Base-by-base conservation (phyloP, 2,888 invertebrate species). In the Meghimatium bilineatum region DNA sequence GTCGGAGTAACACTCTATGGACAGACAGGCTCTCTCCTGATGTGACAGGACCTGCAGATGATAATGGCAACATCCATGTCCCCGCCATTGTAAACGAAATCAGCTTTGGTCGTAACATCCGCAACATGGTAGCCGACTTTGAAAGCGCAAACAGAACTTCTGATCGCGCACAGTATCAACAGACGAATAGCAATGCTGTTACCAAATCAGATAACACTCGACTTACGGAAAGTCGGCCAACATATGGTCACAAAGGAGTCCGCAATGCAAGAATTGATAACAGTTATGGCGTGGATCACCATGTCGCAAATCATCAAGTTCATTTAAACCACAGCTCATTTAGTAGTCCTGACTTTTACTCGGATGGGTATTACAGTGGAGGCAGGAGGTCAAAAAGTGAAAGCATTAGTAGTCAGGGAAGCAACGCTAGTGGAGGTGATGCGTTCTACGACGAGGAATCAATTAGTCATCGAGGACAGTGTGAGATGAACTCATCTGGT, bases 1-100 rank as follows among this genome's bases (percentile, higher is more conserved):
- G 92, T 44, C 88, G 93, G 34, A 93, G 92, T 86, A 91, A 92
- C 87, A 92, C 93, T 34, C 89, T 93, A 77, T 92, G 92, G 91
- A 89, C 91, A 8, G 93, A 95, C 85, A 87, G 90, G 79, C 85
- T 91, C 66, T 84, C 88, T 69, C 82, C 88, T 32, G 90, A 91
- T 87, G 88, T 85, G 78, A 88, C 89, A 49, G 89, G 80, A 78
- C 87, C 81, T 77, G 72, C 82, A n/a, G 86, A 85, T 67, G 83
- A 85, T 74, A 86, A 81, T 83, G 83, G 83, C 32, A 85, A 80
- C 78, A 63, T 80, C 80, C 63, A 2, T 76, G 32, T n/a, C 14
- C 72, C 60, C 66, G 49, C 38, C 69, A 74, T 71, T 38, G 86
- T 72, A 44, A 81, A 76, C n/a, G 86, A 77, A 38, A 3, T 17